These are phyloP conservation scores for Equus przewalskii DNA, from an alignment of 2,113 vertebrate species.

Conservation along the genomic window DNA sequence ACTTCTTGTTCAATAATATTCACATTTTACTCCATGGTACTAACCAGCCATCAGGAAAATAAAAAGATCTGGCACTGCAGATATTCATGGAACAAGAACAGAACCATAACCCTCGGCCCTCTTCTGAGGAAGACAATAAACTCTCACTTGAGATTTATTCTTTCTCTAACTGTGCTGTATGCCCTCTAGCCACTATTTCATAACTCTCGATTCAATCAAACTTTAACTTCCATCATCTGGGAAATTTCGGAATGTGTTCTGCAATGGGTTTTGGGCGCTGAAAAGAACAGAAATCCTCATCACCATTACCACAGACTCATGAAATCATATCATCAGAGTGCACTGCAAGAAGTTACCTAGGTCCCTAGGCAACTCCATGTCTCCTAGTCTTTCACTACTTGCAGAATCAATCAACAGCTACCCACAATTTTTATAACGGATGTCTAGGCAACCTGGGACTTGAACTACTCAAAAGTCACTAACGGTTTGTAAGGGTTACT, in stretches of 20 bases:
- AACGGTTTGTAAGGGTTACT: background rate
- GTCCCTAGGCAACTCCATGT: background rate
- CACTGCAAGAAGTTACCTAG: background rate
- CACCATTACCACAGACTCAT: background rate
- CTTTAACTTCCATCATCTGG: conserved; percentile 39
- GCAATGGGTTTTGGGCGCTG: background rate
- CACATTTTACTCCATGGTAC: background rate
- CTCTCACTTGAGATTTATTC: conserved; percentile 14
- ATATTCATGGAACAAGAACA: background rate
- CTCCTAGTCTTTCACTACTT: background rate
- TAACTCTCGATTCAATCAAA: conserved; percentile 48
- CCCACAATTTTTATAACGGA: background rate
- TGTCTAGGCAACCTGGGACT: background rate
- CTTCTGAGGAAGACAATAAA: conserved; percentile 21
- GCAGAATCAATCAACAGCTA: background rate
- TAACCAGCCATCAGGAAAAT: background rate
- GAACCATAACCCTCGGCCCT: background rate
- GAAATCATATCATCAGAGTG: background rate
- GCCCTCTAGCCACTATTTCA: background rate
- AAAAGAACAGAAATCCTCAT: conserved; percentile 47
- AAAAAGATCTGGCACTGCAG: background rate
- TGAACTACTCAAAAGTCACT: background rate
- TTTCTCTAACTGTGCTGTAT: background rate
- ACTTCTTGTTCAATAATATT: background rate
- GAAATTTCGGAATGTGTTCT: conserved; percentile 33